Conservation (phyloP, 2,113 vertebrate species). For the Nycticorax nycticorax region DNA sequence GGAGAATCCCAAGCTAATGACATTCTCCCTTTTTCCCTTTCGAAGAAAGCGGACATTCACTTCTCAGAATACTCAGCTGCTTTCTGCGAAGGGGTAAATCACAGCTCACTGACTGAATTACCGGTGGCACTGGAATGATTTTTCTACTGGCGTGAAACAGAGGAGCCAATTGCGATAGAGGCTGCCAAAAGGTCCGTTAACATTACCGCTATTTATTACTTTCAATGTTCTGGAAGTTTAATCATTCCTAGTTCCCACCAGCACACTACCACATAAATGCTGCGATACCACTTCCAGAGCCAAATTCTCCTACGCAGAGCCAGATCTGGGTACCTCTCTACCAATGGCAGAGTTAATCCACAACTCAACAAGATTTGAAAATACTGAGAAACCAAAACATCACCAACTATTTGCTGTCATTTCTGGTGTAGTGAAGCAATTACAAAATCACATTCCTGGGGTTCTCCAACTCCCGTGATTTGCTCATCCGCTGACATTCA, state of each 20-base stretch:
- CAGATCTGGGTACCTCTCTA: not conserved
- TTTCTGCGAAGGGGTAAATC: not conserved
- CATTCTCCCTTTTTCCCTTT: not conserved
- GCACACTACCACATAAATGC: not conserved
- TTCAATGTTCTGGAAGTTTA: not conserved
- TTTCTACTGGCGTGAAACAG: not conserved
- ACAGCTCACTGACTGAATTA: not conserved
- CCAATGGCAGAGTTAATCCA: not conserved
- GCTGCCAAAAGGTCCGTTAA: not conserved
- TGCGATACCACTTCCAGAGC: not conserved
- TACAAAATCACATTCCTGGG: not conserved
- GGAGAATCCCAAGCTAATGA: not conserved
- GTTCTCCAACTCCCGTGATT: not conserved
- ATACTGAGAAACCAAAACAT: not conserved
- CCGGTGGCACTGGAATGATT: not conserved
- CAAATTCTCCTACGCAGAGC: not conserved
- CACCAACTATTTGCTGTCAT: not conserved
- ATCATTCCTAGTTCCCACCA: not conserved
- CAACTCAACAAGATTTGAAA: not conserved
- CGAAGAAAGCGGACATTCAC: not conserved
- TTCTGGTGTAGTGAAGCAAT: not conserved
- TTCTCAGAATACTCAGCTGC: not conserved
- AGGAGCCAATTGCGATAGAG: not conserved
- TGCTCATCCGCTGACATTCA: not conserved
- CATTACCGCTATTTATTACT: not conserved